Base-by-base conservation (phyloP, 2,888 invertebrate genomes). In the Polyommatus iphigenia region DNA sequence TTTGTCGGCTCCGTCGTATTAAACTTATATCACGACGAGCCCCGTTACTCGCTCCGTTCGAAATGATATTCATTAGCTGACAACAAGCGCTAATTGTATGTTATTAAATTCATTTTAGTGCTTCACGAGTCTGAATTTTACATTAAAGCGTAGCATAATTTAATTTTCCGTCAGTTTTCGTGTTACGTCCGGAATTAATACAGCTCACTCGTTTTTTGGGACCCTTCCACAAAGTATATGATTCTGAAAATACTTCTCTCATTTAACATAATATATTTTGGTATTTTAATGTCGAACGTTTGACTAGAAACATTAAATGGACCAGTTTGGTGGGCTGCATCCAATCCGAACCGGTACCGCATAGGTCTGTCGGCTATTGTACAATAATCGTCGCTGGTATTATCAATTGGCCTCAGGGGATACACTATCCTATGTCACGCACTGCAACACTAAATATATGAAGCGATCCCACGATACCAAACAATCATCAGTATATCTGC, bases 1-100 rank as follows among this genome's bases (percentile, higher is more conserved):
- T 90, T 90, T 88, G 85, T 89, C 85, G 78, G 79, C 71, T 71
- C 78, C 71, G 77, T 78, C 72, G 75, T 46, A 46, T 78, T 57
- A 77, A 13, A 24, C 18, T 50, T 41, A n/a, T n/a, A 77, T 54
- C 29, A 24, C 24, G 75, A 29, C 10, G 8, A 36, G 71, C 71
- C n/a, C n/a, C 72, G 72, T 72, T 36, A 36, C 41, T 72, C 29
- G 67, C 29, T 20, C 15, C 41, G 36, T 72, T 71, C 41, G 36
- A 72, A 72, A 41, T 72, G n/a, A 72, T 72, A 72, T 72, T 72
- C 72, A 72, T 41, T 72, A 72, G 32, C 72, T 36, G 18, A 72
- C 41, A 41, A 32, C 29, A 29, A 67, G 67, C 29, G 67, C 36
- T 41, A 72, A 72, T 72, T 72, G 20, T 20, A 41, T 41, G 41